Base-by-base conservation (phyloP, 2,797 vertebrate species). In the Malurus splendens region DNA sequence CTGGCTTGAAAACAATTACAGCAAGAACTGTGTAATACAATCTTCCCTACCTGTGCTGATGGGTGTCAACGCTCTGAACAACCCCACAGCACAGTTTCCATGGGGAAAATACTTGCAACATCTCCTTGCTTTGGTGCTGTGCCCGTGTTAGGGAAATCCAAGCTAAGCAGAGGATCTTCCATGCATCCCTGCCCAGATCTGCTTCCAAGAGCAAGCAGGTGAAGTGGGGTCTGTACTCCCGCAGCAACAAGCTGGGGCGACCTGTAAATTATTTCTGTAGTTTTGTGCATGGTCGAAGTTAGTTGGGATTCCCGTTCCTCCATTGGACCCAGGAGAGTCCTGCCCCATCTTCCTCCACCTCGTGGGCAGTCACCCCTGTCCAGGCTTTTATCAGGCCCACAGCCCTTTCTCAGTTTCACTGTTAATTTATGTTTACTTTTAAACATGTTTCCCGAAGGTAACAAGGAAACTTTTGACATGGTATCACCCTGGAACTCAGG, bases 351-450 rank as follows among this genome's bases (percentile, higher is more conserved):
- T 39, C 19, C 39, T 30, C 13, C 16, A 23, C 23, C 7, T 22
- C 0, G 0, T 1, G 1, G 17, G 14, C 51, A 57, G 48, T 33
- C 9, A 14, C 12, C 50, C 25, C 24, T 56, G 28, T 13, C 59
- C 62, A 18, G 44, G 20, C 18, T 52, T 79, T 88, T 79, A 62
- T 62, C 48, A 16, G 67, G 25, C 28, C 45, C 54, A 23, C 20
- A 42, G 56, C 25, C 50, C 24, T 25, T 51, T 18, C 30, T 59
- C 0, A 1, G 18, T 89, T 93, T 81, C 59, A 38, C 39, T 83
- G 85, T 67, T 33, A 6, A 17, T 14, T 41, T 52, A 32, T 45
- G 19, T 20, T 66, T 16, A 52, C 54, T 75, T 83, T 75, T 59
- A 62, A 68, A 33, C n/a, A 5, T 2, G 13, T 55, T 86, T 62